Base-by-base conservation (phyloP, 2,113 vertebrate species). In the Salvelinus fontinalis region DNA sequence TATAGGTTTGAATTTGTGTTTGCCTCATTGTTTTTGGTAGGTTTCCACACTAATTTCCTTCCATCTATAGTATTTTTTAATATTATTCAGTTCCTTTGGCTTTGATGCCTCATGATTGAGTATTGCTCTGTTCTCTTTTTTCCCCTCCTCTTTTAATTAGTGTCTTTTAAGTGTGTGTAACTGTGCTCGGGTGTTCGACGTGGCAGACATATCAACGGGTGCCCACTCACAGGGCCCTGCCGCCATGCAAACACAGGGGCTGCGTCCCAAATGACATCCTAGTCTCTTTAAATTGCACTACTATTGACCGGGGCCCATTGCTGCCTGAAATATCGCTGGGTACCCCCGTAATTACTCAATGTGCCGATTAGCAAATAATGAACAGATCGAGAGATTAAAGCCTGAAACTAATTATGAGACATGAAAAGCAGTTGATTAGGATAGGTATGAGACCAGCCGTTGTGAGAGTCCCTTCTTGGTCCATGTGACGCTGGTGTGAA, bases 211-310 rank as follows among this genome's bases (percentile, higher is more conserved):
- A 73, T 77, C 76, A 79, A 75, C 81, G 79, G 82, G 72, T 34
- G 3, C 59, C 26, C 31, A 34, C 31, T 34, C 31, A 34, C 31
- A 34, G 31, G 31, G 6, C 75, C 4, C 4, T 80, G 77, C 71
- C 29, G 64, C 39, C 65, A 68, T 70, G 49, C 72, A 78, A 76
- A 68, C 75, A 20, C 14, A 29, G 62, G 86, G 88, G 91, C 89
- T 91, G 90, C 86, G 69, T 84, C 80, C 85, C 75, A 91, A 91
- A 88, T 88, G 88, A 89, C 91, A 80, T 88, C 74, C 79, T 73
- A 7, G 5, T 34, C 31, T 7, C 31, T 34, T 34, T 7, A 34
- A 34, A 34, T 7, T 34, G 31, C 31, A 34, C 31, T 34, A 34
- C 31, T 7, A 7, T 34, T 34, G 31, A 34, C 31, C 31, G 31